A percentile compares a stretch with the other conserved stretches of the same genome.
These are phyloP conservation scores for Nesogale talazaci DNA, from an alignment of 2,113 vertebrate species.

Conservation along the genomic window DNA sequence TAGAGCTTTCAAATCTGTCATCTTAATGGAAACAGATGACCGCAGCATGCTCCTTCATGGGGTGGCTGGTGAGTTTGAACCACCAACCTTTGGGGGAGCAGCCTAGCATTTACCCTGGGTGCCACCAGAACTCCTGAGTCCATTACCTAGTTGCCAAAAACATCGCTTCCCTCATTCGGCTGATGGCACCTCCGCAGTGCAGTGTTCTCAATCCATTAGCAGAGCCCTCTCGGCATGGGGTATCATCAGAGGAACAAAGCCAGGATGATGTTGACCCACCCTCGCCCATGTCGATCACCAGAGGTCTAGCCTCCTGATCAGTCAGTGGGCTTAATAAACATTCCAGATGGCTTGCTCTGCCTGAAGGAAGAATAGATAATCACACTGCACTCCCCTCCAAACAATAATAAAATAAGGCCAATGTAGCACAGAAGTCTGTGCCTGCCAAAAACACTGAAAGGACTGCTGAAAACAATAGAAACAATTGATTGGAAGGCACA, in stretches of 20 bases:
- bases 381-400: constrained; percentile 86
- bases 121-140: constrained; percentile 59
- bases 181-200: constrained; percentile 81
- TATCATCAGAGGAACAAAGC: constrained; percentile 85
- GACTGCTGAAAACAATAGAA: constrained; percentile 85
- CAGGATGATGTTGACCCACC: constrained; percentile 84
- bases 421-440: constrained; percentile 81
- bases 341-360: constrained; percentile 89
- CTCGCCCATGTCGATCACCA: constrained; percentile 79
- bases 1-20: background rate
- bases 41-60: background rate
- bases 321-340: constrained; percentile 87
- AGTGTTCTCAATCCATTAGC: constrained; percentile 85
- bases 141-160: constrained; percentile 84
- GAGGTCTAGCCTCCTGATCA: constrained; percentile 87
- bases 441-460: constrained; percentile 86
- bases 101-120: background rate
- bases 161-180: constrained; percentile 80
- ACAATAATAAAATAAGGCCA: constrained; percentile 89
- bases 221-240: constrained; percentile 80
- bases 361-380: constrained; percentile 89
- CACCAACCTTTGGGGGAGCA: background rate
- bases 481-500: constrained; percentile 82
- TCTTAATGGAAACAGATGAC: background rate
- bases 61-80: background rate